Evolutionary conservation across 2,113 vertebrate species (phyloP), one percentile per base, ranked within the genome.

Genomic region (Enhydra lutris): DNA sequence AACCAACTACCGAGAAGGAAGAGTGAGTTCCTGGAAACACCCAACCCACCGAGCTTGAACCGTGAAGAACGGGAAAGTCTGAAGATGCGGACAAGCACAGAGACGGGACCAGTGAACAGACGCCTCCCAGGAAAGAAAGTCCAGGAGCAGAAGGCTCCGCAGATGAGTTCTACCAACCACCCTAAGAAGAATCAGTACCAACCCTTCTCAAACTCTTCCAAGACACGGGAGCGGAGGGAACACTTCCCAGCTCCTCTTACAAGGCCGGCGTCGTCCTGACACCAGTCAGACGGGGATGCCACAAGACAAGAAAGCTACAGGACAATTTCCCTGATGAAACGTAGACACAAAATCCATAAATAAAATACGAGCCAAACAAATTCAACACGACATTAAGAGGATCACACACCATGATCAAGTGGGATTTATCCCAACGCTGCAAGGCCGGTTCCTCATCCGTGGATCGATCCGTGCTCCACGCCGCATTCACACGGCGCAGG

Each of bases 391-490:
- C 50, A 24, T 21, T 20, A 80, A 55, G 50, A 55, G 34, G 50
- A 36, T 14, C 31, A 81, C 18, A 81, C 78, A n/a, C 31, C 78
- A 24, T 5, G 31, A 52, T 24, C 31, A 36, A 36, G 47, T 24
- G 50, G 50, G 50, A 52, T 17, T 52, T 52, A 52, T 52, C 15
- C 50, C 50, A 52, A 52, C 4, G 50, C 50, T 5, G 3, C 20
- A 24, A 55, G 34, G 34, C 12, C 13, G 34, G 78, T 7, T 55
- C 78, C 6, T 6, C 76, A 50, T 34, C 45, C 3, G 74, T 29
- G 31, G 29, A 31, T 10, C 8, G 4, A 20, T 1, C 78, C 12
- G 6, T 5, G 50, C 11, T 5, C 18, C 6, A 3, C 14, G 14
- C 4, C 31, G 3, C 31, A n/a, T 1, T 23, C 21, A 13, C 29